A percentile compares a stretch with the other conserved stretches of the same genome.
Conservation (phyloP, 1,140 invertebrate species). For the Mycetomoellerius zeteki region DNA sequence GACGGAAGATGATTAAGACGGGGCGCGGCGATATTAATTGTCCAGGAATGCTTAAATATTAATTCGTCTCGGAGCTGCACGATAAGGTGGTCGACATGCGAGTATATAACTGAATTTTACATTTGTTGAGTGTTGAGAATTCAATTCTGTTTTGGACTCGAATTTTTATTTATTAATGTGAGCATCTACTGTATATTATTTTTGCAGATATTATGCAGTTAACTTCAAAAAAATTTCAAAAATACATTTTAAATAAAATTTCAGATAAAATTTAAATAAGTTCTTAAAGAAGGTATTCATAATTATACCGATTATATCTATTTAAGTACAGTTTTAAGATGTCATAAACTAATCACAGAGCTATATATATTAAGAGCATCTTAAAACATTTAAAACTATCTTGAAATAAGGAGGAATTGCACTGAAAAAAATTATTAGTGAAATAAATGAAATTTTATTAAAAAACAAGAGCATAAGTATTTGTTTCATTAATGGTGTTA, state of each 20-base stretch:
- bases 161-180: not conserved
- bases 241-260: slow-evolving; percentile 15
- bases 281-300: too few species aligned
- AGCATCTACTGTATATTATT: not conserved
- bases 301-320: too few species aligned
- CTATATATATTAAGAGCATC: too few species aligned
- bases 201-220: not conserved
- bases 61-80: not conserved
- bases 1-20: slow-evolving; percentile 12
- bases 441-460: too few species aligned
- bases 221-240: not conserved
- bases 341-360: too few species aligned
- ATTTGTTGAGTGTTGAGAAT: not conserved
- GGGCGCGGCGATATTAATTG: slow-evolving; percentile 21
- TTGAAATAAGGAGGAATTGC: too few species aligned
- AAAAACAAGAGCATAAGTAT: too few species aligned
- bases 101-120: slow-evolving; percentile 1
- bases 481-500: too few species aligned
- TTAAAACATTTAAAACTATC: too few species aligned
- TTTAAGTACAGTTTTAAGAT: too few species aligned
- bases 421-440: too few species aligned
- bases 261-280: not conserved
- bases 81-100: not conserved
- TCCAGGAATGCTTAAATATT: slow-evolving; percentile 39
- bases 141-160: not conserved